Conservation (phyloP, 2,797 vertebrate genomes). For the Poeciliopsis presidionis region DNA sequence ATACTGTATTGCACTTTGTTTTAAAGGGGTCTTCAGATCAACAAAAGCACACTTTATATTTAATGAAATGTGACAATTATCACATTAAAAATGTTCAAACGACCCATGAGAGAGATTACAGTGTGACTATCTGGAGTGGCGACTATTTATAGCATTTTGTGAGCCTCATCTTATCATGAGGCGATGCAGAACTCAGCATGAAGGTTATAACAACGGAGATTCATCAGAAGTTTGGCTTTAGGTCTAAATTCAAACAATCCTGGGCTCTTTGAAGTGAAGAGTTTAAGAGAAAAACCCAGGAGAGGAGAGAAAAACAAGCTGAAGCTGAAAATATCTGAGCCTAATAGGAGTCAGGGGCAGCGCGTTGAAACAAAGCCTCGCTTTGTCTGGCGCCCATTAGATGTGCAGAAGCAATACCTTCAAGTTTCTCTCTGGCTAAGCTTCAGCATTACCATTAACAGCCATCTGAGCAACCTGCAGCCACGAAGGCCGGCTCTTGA, state of each 20-base stretch:
- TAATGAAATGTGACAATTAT: constrained; percentile 10
- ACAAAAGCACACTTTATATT: not conserved
- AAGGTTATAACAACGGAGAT: constrained; percentile 30
- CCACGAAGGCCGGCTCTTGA: constrained; percentile 40
- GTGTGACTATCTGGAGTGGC: constrained; percentile 14
- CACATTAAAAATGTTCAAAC: not conserved
- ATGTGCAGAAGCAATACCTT: constrained; percentile 31
- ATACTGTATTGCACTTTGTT: not conserved
- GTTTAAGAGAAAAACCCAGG: constrained; percentile 9
- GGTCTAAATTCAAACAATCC: constrained; percentile 27
- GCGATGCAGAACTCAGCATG: constrained; percentile 27
- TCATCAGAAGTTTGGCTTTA: constrained; percentile 26
- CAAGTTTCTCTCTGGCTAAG: constrained; percentile 21
- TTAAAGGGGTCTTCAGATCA: not conserved
- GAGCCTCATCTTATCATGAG: constrained; percentile 34
- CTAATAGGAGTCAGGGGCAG: constrained; percentile 60
- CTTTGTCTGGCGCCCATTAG: constrained; percentile 27
- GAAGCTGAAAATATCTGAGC: constrained; percentile 34
- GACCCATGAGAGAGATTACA: not conserved
- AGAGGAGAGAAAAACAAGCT: constrained; percentile 34
- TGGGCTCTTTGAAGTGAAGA: constrained; percentile 16
- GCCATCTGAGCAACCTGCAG: constrained; percentile 26
- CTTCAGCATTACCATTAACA: constrained; percentile 20
- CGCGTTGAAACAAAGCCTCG: constrained; percentile 41
- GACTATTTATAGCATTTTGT: constrained; percentile 47